Evolutionary conservation across 2,888 invertebrate species (phyloP).

Genomic region (Plemyria rubiginata): DNA sequence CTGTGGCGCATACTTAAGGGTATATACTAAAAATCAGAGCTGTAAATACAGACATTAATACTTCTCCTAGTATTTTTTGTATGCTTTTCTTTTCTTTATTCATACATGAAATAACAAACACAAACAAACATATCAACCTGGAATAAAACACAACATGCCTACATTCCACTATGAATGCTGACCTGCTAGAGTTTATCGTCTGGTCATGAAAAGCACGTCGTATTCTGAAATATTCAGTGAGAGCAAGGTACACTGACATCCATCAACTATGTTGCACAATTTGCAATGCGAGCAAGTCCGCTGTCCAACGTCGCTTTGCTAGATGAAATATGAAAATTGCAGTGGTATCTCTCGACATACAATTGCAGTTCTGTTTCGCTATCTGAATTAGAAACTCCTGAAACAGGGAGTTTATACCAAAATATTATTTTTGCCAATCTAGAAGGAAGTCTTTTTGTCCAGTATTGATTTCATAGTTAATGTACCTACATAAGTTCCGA

Average conservation of each 20-base stretch:
- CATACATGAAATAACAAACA: too few relatives aligned
- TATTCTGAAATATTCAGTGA: slow-evolving; percentile 20
- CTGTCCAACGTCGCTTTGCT: slow-evolving; percentile 22
- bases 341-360: slow-evolving; percentile 33
- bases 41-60: too few relatives aligned
- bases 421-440: background rate
- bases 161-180: background rate
- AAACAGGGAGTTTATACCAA: background rate
- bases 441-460: too few relatives aligned
- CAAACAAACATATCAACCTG: too few relatives aligned
- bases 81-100: too few relatives aligned
- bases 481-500: too few relatives aligned
- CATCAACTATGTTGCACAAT: slow-evolving; percentile 29
- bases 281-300: slow-evolving; percentile 37
- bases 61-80: too few relatives aligned
- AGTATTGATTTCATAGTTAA: too few relatives aligned
- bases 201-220: slow-evolving; percentile 4
- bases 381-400: slow-evolving; percentile 21
- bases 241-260: slow-evolving; percentile 22
- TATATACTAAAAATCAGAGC: too few relatives aligned
- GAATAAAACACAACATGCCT: background rate
- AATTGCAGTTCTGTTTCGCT: slow-evolving; percentile 24
- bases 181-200: background rate
- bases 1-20: too few relatives aligned
- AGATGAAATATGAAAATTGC: slow-evolving; percentile 46